Base-by-base conservation (phyloP, 2,797 vertebrate species). In the Micropoecilia bifurca region DNA sequence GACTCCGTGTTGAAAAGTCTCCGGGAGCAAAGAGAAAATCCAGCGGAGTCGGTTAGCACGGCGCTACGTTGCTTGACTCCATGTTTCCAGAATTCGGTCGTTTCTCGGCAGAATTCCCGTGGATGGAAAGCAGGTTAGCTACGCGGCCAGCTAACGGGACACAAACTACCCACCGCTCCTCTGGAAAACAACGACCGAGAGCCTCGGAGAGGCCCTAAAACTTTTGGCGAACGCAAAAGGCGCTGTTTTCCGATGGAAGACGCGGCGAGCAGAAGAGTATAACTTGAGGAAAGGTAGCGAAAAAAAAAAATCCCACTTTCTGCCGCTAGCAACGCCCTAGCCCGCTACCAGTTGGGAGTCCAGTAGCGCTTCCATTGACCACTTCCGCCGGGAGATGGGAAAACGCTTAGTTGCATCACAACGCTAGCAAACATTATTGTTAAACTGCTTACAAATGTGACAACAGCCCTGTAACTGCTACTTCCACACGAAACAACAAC, bases 251-350 rank as follows among this genome's bases (percentile, higher is more conserved):
- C 33, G 55, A 80, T 74, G 45, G n/a, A 13, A 55, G 80, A 25
- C 75, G 81, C 48, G 68, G n/a, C 87, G 88, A 83, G 78, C 82
- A 36, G 43, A 1, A 3, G 77, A 48, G 43, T 76, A 83, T 59
- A 90, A 93, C 55, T 91, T 83, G 80, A 39, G 68, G 69, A 91
- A 83, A 85, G 80, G 76, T 73, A 77, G 22, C 78, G 77, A 83
- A 16, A 33, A 13, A 74, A 74, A 47, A 61, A 92, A 93, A 89
- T 85, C 75, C 89, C 89, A 90, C 91, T 94, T 88, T 93, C 87
- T 87, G 90, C 93, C 89, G 93, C 91, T 95, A 94, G 92, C 95
- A 92, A 95, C 95, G 95, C 95, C 95, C 95, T 93, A 91, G 92
- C 93, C 88, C 87, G 90, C 92, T 94, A 94, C 91, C 93, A 80